Conservation (phyloP, 1,140 invertebrate genomes). For the Littorina saxatilis region DNA sequence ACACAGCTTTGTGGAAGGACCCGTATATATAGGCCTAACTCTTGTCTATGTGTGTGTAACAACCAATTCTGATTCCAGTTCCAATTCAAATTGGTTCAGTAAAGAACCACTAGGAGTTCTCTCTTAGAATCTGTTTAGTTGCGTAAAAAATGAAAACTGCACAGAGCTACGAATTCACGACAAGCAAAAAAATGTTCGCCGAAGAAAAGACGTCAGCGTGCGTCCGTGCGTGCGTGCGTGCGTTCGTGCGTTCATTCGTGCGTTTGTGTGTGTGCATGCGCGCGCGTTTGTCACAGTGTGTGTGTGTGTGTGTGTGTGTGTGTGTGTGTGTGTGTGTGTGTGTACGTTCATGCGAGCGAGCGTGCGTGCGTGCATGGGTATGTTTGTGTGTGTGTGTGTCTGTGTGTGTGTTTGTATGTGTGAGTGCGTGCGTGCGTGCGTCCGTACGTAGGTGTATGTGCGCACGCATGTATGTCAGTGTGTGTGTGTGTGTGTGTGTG, state of each 20-base stretch:
- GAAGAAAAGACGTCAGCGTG: too few relatives aligned
- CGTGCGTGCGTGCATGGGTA: conserved; percentile 1
- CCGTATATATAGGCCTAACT: too few relatives aligned
- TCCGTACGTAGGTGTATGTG: conserved; percentile 4
- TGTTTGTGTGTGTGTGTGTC: neutral
- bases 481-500: conserved; percentile 1
- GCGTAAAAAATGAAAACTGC: too few relatives aligned
- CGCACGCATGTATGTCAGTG: neutral
- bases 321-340: conserved; percentile 1
- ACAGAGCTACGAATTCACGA: too few relatives aligned
- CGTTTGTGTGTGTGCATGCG: neutral
- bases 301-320: neutral
- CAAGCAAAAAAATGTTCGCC: too few relatives aligned
- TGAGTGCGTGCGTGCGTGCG: neutral
- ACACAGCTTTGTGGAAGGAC: too few relatives aligned
- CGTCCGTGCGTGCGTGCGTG: conserved; percentile 8
- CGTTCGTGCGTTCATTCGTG: neutral
- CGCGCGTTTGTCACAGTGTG: neutral
- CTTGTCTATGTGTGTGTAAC: too few relatives aligned
- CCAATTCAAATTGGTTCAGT: too few relatives aligned
- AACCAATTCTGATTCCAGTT: too few relatives aligned
- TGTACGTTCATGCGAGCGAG: neutral
- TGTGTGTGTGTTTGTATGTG: neutral
- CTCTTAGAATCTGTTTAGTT: too few relatives aligned
- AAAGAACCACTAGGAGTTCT: too few relatives aligned